Conservation (phyloP, 2,888 invertebrate genomes). For the Ennomos quercinarius region DNA sequence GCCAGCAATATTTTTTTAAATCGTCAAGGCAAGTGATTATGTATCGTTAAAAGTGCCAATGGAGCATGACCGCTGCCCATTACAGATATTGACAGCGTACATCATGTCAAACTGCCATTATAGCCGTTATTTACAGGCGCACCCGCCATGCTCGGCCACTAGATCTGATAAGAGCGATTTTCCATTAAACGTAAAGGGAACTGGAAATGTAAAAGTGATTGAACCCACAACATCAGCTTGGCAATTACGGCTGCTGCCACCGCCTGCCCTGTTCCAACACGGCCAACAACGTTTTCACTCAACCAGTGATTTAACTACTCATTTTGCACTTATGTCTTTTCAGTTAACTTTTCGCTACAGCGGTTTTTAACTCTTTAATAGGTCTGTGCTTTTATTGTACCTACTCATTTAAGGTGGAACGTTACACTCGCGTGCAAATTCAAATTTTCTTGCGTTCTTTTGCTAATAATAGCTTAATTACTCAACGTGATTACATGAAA, state of each 20-base stretch:
- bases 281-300: slow-evolving; percentile 8
- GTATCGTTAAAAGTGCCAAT: neutral
- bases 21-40: neutral
- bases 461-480: no score
- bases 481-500: no score
- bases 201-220: slow-evolving; percentile 18
- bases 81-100: slow-evolving; percentile 13
- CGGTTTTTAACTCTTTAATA: no score
- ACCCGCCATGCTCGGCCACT: neutral
- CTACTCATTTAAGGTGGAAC: no score
- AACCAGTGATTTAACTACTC: slow-evolving; percentile 18
- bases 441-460: no score
- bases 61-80: slow-evolving; percentile 3
- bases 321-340: neutral
- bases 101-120: slow-evolving; percentile 12
- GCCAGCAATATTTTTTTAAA: neutral
- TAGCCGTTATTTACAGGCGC: slow-evolving; percentile 9
- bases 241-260: slow-evolving; percentile 12
- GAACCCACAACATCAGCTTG: slow-evolving; percentile 20
- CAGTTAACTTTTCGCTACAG: neutral
- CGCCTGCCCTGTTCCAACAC: neutral
- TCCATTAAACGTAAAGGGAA: slow-evolving; percentile 18
- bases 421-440: no score
- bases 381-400: no score
- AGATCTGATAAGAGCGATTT: slow-evolving; percentile 15